phyloP scores from a whole-genome alignment of 2,888 invertebrate genomes.

The Eristalinus aeneus region DNA sequence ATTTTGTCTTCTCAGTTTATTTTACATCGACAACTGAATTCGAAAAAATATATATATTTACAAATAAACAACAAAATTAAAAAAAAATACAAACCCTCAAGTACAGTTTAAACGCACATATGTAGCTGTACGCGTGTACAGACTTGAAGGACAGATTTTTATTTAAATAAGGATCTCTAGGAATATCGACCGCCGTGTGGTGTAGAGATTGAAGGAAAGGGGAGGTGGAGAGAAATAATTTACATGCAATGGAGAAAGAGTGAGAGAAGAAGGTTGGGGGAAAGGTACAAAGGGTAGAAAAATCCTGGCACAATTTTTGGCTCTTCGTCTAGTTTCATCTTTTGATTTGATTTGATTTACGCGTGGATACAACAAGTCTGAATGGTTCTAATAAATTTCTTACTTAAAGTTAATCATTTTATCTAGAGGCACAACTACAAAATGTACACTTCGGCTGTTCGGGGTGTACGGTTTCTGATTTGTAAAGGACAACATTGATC shows the following conservation, averaged over 20 bases:
- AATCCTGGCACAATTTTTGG: constrained; percentile 60
- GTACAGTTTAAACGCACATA: not conserved
- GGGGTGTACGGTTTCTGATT: constrained; percentile 22
- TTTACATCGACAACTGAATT: constrained; percentile 65
- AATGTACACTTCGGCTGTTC: constrained; percentile 45
- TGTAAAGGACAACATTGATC: constrained; percentile 42
- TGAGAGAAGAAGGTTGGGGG: not conserved
- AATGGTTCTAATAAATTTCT: constrained; percentile 21
- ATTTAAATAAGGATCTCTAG: not conserved
- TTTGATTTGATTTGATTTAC: not conserved
- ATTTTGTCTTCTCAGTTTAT: constrained; percentile 34
- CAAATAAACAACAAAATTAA: constrained; percentile 41
- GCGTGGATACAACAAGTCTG: constrained; percentile 38
- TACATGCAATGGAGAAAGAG: constrained; percentile 9
- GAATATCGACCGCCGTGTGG: not conserved
- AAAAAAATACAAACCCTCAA: constrained; percentile 7
- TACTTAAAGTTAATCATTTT: constrained; percentile 53
- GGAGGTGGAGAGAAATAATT: constrained; percentile 20
- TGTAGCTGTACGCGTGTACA: not conserved
- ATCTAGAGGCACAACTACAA: constrained; percentile 72
- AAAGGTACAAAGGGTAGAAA: constrained; percentile 30
- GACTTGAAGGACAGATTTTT: not conserved
- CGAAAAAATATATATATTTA: constrained; percentile 56
- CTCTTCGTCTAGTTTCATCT: constrained; percentile 6
- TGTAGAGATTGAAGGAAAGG: not conserved